phyloP scores from a whole-genome alignment of 2,113 vertebrate genomes.

The Charina bottae region DNA sequence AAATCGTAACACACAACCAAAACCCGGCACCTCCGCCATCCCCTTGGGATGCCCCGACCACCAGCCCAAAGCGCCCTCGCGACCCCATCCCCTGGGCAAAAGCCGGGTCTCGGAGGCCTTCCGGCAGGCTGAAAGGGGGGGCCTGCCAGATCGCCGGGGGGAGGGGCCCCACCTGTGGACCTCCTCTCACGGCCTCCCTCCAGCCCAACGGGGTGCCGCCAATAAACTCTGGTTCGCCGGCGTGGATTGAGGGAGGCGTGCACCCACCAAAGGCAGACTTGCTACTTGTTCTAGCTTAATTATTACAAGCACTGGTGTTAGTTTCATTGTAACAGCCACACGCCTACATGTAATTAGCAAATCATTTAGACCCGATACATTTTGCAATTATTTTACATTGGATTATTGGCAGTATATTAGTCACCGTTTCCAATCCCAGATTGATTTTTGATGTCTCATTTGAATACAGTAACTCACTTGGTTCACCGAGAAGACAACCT shows the following conservation, averaged over 20 bases:
- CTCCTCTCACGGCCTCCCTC: too few species aligned
- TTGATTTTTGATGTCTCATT: neutral
- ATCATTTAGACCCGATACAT: neutral
- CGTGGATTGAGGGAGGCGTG: neutral
- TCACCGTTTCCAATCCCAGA: neutral
- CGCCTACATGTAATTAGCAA: too few species aligned
- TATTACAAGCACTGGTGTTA: neutral
- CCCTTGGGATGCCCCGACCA: neutral
- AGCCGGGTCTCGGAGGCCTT: neutral
- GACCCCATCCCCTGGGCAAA: neutral
- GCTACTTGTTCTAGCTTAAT: neutral
- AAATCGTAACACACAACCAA: neutral
- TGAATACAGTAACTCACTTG: neutral
- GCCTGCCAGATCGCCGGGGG: too few species aligned
- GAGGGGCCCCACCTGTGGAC: neutral
- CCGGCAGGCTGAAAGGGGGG: neutral
- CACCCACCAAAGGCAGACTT: neutral
- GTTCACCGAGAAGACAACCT: neutral
- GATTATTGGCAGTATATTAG: neutral
- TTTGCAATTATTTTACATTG: neutral
- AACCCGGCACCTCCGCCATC: neutral
- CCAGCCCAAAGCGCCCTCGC: too few species aligned
- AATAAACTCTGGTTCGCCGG: neutral
- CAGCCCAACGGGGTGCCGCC: neutral
- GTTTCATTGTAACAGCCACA: neutral